Evolutionary conservation across 2,888 invertebrate genomes (phyloP).

Genomic region (Drosophila incognita): DNA sequence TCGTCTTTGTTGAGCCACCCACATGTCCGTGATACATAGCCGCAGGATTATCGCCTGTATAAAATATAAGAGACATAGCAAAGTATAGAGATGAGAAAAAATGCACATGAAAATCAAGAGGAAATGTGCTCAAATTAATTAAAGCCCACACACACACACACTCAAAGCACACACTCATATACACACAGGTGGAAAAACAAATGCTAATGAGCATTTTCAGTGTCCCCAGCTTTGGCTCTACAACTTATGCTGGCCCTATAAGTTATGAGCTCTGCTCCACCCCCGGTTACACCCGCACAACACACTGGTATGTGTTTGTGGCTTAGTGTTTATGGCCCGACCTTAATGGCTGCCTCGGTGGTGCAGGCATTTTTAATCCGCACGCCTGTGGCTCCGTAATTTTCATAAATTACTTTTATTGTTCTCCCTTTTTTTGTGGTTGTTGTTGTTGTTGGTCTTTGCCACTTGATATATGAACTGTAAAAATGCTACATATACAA

Average conservation of each 20-base stretch:
- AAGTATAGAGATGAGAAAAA: conserved; percentile 5
- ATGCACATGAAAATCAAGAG: conserved; percentile 45
- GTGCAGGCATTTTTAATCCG: conserved; percentile 73
- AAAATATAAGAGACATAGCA: conserved; percentile 50
- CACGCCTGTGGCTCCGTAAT: conserved; percentile 79
- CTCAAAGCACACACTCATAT: not conserved
- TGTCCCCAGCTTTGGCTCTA: conserved; percentile 46
- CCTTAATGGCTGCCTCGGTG: conserved; percentile 54
- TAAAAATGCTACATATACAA: conserved; percentile 43
- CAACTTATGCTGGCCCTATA: conserved; percentile 65
- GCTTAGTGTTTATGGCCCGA: conserved; percentile 72
- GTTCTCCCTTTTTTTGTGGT: conserved; percentile 33
- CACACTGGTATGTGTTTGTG: conserved; percentile 35
- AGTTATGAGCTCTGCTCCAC: conserved; percentile 59
- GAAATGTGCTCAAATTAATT: conserved; percentile 74
- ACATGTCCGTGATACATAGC: conserved; percentile 89
- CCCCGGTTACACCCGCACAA: not conserved
- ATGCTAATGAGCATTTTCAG: conserved; percentile 70
- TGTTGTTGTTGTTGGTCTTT: conserved; percentile 6
- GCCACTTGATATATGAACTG: conserved; percentile 76
- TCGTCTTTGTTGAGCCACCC: conserved; percentile 85
- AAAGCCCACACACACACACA: conserved; percentile 31
- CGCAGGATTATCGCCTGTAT: conserved; percentile 91
- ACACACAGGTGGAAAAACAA: conserved; percentile 48
- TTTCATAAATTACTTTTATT: conserved; percentile 84